phyloP scores from a whole-genome alignment of 2,113 vertebrate species.

The Oplegnathus fasciatus region DNA sequence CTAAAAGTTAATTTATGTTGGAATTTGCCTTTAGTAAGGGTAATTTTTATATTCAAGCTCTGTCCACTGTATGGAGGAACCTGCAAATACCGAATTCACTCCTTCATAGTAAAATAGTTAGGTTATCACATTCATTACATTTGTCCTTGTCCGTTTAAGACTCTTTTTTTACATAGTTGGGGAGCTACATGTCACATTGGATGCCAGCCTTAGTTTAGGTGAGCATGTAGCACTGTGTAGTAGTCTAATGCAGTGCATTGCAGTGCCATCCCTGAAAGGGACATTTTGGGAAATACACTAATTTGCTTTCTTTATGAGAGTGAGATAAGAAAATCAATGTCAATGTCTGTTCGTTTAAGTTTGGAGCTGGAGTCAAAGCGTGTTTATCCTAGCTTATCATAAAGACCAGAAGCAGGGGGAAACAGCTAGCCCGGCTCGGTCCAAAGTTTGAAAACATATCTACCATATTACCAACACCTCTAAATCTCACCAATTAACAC shows the following conservation, averaged over 20 bases:
- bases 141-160: neutral
- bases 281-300: neutral
- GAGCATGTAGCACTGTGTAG: neutral
- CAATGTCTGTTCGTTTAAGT: neutral
- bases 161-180: neutral
- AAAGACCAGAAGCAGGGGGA: neutral
- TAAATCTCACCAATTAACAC: neutral
- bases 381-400: neutral
- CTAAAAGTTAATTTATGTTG: conserved; percentile 45
- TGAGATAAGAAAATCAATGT: neutral
- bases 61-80: neutral
- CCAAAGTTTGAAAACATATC: neutral
- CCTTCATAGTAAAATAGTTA: neutral
- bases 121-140: neutral
- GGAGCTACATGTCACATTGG: neutral
- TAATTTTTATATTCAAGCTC: conserved; percentile 28
- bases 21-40: conserved; percentile 50
- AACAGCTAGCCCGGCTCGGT: neutral
- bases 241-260: too few relatives aligned
- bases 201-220: neutral
- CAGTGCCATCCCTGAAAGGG: neutral
- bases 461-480: neutral
- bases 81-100: neutral
- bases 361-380: neutral
- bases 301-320: neutral